A percentile compares a stretch with the other conserved stretches of the same genome.
Evolutionary conservation across 1,140 invertebrate genomes (phyloP).

Genomic region (Zaprionus gabonicus): DNA sequence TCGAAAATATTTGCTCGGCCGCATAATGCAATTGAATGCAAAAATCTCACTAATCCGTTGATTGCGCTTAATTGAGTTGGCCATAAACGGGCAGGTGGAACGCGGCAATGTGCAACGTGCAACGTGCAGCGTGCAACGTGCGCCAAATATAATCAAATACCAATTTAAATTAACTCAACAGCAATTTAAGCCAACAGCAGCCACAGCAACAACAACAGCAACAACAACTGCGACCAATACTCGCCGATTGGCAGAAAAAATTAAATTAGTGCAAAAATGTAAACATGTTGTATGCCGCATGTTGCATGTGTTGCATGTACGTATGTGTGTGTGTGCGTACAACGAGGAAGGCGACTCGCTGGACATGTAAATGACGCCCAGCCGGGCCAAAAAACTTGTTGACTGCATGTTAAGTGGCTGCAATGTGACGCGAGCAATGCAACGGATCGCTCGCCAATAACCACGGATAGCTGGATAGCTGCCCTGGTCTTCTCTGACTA

Average conservation of each 20-base stretch:
- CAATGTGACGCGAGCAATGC: constrained; percentile 6
- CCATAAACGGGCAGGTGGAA: constrained; percentile 68
- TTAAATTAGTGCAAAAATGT: constrained; percentile 83
- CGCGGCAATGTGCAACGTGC: constrained; percentile 16
- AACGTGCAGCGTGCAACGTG: constrained; percentile 26
- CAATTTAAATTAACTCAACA: constrained; percentile 83
- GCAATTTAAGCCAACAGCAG: constrained; percentile 70
- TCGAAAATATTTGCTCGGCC: constrained; percentile 55
- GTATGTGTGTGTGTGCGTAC: constrained; percentile 38
- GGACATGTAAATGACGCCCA: constrained; percentile 81
- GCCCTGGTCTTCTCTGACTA: neutral
- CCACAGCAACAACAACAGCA: constrained; percentile 40
- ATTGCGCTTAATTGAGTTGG: constrained; percentile 80
- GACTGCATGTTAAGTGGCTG: constrained; percentile 70
- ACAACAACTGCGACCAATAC: constrained; percentile 34
- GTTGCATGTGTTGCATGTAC: constrained; percentile 49
- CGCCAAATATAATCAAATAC: constrained; percentile 82
- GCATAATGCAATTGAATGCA: constrained; percentile 63
- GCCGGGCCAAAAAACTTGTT: constrained; percentile 74
- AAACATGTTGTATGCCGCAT: constrained; percentile 77
- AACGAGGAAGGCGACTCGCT: constrained; percentile 53
- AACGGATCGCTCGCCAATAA: constrained; percentile 4
- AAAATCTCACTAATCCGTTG: constrained; percentile 76
- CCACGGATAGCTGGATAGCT: neutral
- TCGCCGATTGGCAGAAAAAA: constrained; percentile 58